Evolutionary conservation across 2,888 invertebrate genomes (phyloP).

Genomic region (Philhelius pedissequus): DNA sequence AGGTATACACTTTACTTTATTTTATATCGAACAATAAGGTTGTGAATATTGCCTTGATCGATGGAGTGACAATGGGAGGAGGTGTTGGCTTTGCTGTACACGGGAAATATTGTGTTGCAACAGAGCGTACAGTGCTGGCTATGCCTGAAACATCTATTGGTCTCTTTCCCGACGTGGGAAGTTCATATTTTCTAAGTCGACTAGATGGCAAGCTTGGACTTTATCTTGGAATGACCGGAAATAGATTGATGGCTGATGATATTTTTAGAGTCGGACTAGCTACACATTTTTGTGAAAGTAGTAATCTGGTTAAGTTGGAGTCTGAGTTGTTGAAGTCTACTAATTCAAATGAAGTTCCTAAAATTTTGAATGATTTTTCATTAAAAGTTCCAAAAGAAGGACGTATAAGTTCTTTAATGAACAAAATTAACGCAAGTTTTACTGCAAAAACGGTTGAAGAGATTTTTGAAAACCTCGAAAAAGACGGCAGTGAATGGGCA

Average conservation of each 20-base stretch:
- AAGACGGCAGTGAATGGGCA: slow-evolving; percentile 91
- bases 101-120: slow-evolving; percentile 94
- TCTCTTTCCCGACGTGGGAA: slow-evolving; percentile 97
- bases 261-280: slow-evolving; percentile 93
- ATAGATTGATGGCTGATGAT: slow-evolving; percentile 87
- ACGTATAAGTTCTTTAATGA: slow-evolving; percentile 83
- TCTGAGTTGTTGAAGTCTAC: slow-evolving; percentile 73
- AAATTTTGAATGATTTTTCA: slow-evolving; percentile 82
- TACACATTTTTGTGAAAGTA: slow-evolving; percentile 85
- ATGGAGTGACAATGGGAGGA: slow-evolving; percentile 97
- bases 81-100: slow-evolving; percentile 97
- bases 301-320: slow-evolving; percentile 74
- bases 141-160: slow-evolving; percentile 99
- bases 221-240: slow-evolving; percentile 94
- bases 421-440: slow-evolving; percentile 89
- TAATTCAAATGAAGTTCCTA: slow-evolving; percentile 74
- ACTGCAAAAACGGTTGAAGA: slow-evolving; percentile 87
- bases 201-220: slow-evolving; percentile 91
- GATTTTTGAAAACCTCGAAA: slow-evolving; percentile 86
- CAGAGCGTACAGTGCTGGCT: slow-evolving; percentile 95
- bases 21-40: slow-evolving; percentile 89
- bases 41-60: slow-evolving; percentile 92
- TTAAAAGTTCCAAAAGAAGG: slow-evolving; percentile 83
- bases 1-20: slow-evolving; percentile 90
- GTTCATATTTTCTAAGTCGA: slow-evolving; percentile 92